Conservation (phyloP, 1,140 invertebrate genomes). For the Drosophila repleta region DNA sequence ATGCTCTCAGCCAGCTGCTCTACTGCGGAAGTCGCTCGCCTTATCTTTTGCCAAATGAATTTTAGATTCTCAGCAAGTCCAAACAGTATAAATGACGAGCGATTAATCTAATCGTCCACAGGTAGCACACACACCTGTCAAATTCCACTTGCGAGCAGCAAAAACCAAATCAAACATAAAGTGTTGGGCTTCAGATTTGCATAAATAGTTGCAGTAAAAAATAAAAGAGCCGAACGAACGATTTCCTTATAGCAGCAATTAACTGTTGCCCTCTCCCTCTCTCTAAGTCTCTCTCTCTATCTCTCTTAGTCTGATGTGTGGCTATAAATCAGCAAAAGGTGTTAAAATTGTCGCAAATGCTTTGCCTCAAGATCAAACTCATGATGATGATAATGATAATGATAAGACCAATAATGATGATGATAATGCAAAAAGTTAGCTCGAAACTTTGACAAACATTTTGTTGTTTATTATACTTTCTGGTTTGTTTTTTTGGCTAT, state of each 20-base stretch:
- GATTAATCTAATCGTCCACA: neutral
- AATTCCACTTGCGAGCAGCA: neutral
- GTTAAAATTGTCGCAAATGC: conserved; percentile 32
- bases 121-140: conserved; percentile 8
- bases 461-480: conserved; percentile 24
- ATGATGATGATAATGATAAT: conserved; percentile 40
- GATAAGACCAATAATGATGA: conserved; percentile 9
- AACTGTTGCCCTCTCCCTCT: neutral
- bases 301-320: neutral
- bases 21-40: too few relatives aligned
- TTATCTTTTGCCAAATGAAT: too few relatives aligned
- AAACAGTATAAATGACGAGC: neutral
- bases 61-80: neutral
- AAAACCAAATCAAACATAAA: conserved; percentile 22
- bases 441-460: conserved; percentile 38
- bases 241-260: conserved; percentile 51
- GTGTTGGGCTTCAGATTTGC: neutral
- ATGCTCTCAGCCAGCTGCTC: too few relatives aligned
- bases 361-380: conserved; percentile 56
- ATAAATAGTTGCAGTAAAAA: conserved; percentile 7
- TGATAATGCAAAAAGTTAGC: conserved; percentile 10
- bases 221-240: too few relatives aligned
- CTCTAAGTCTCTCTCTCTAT: neutral
- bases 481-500: conserved; percentile 4
- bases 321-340: conserved; percentile 47